Conservation (phyloP, 1,140 invertebrate species). For the Aphis gossypii region DNA sequence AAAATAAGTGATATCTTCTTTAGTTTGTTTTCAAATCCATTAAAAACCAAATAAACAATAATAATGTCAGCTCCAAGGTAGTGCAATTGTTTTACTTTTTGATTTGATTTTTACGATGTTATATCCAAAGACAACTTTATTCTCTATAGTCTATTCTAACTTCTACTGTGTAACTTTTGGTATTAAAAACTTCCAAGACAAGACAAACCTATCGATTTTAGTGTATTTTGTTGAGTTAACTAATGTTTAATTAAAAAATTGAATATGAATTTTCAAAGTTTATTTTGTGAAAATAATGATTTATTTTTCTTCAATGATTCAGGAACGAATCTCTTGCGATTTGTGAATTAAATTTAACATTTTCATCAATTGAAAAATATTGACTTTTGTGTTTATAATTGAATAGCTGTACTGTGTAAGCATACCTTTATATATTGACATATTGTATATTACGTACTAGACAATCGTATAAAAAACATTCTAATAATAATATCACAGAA, state of each 20-base stretch:
- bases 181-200: background rate
- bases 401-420: background rate
- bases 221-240: background rate
- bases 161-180: background rate
- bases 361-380: background rate
- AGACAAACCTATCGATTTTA: background rate
- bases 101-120: background rate
- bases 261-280: background rate
- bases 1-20: background rate
- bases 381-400: background rate
- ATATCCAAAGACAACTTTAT: background rate
- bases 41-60: background rate
- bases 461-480: background rate
- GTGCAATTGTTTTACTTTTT: background rate
- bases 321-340: background rate
- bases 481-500: background rate
- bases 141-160: background rate
- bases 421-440: background rate
- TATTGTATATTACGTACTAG: background rate
- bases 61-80: background rate
- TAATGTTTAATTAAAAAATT: background rate
- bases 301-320: background rate
- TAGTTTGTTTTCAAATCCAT: background rate
- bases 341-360: background rate
- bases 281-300: background rate